Evolutionary conservation across 2,888 invertebrate genomes (phyloP), one percentile per base, ranked within the genome.

Genomic region (Mythimna ferrago): DNA sequence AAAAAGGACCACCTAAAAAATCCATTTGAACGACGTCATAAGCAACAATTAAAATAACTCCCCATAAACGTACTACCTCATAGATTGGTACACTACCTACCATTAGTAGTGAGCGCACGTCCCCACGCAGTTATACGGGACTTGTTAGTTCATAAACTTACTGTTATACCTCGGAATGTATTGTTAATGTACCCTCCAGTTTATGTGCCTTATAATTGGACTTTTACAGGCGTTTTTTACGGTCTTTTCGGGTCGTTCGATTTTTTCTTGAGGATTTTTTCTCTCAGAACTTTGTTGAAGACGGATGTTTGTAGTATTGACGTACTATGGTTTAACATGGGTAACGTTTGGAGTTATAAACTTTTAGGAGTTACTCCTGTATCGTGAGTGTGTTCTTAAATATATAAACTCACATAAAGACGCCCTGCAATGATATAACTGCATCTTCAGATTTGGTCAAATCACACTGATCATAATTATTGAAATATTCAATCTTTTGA

Each of bases 141-240:
- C 80, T 78, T 71, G 73, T 73, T 71, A 78, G 60, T 81, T 81
- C 78, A 81, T 81, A 81, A 81, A 81, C 58, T 73, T 73, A 73
- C 81, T 35, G 71, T 84, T 83, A 84, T 83, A 75, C 81, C 79
- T 78, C 72, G 44, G 38, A 81, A 78, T 81, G 72, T 79, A 67
- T 85, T 78, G 79, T 78, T 85, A 83, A 85, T 81, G 76, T 63
- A 81, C 73, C 75, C n/a, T 73, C 62, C 57, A 77, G 63, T 85
- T 80, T 78, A 82, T 73, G 71, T 76, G 56, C 66, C 62, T 71
- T 78, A 78, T 81, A 81, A 81, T 81, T 81, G 81, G 82, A 66
- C 68, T 73, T 78, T 73, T 69, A 73, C 65, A 63, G 57, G 61
- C 10, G 32, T 71, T 67, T 53, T 78, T 80, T 80, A 75, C 58